A percentile compares a stretch with the other conserved stretches of the same genome.
phyloP scores from a whole-genome alignment of 64 coral and sea anemone genomes.

The Pocillopora verrucosa region DNA sequence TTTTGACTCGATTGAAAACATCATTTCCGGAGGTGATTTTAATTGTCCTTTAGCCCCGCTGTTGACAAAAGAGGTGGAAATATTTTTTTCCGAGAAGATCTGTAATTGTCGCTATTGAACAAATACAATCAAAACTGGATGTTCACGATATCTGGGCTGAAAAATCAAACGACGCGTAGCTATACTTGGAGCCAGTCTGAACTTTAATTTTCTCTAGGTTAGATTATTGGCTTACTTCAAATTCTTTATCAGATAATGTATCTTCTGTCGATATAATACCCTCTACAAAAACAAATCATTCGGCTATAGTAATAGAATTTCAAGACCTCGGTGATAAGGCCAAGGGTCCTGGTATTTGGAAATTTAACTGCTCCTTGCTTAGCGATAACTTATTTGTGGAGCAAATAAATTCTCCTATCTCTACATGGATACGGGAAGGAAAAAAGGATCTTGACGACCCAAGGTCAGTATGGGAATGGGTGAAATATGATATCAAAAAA shows the following conservation, averaged over 20 bases:
- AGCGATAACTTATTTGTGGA: conserved; percentile 40
- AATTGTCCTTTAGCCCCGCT: background rate
- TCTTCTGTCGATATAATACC: background rate
- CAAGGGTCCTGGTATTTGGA: conserved; percentile 48
- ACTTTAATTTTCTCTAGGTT: conserved; percentile 8
- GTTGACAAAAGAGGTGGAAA: conserved; percentile 10
- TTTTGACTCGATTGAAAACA: background rate
- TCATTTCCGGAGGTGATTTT: background rate
- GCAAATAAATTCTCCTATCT: conserved; percentile 19
- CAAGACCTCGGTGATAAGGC: background rate
- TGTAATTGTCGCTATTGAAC: conserved; percentile 23
- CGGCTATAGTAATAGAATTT: background rate
- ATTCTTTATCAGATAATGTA: conserved; percentile 1
- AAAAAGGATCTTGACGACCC: background rate
- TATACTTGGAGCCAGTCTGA: conserved; percentile 15
- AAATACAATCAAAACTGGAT: conserved; percentile 21
- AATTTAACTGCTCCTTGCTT: conserved; percentile 50
- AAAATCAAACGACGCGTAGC: background rate
- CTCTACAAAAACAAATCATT: conserved; percentile 14
- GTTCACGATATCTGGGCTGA: background rate
- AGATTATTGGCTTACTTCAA: conserved; percentile 20
- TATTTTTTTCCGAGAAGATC: conserved; percentile 12
- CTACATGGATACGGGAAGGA: conserved; percentile 3
- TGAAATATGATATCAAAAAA: conserved; percentile 53
- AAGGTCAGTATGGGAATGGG: conserved; percentile 34